phyloP scores from a whole-genome alignment of 1,140 invertebrate species.

The Drosophila insularis region DNA sequence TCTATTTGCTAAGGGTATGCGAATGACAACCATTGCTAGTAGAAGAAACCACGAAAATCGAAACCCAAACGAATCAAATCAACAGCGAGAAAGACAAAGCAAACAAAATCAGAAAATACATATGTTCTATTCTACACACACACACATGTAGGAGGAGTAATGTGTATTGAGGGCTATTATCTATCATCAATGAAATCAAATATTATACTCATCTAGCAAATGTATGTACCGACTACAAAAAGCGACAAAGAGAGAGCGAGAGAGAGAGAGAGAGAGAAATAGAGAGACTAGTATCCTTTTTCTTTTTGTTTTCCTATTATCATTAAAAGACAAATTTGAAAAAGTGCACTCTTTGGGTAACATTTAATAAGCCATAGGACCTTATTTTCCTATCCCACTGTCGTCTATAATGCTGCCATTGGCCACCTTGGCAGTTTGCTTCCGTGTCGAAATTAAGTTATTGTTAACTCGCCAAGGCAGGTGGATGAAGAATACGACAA shows the following conservation, averaged over 20 bases:
- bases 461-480: constrained; percentile 48
- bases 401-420: neutral
- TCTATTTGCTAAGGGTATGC: neutral
- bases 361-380: constrained; percentile 46
- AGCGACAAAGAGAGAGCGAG: neutral
- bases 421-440: constrained; percentile 54
- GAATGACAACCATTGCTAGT: neutral
- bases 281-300: too few relatives aligned
- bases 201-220: neutral
- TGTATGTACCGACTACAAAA: neutral
- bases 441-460: constrained; percentile 78
- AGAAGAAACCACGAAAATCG: constrained; percentile 29
- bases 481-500: constrained; percentile 18
- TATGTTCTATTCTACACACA: neutral
- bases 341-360: constrained; percentile 37
- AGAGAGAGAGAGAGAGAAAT: too few relatives aligned
- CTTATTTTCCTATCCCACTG: neutral
- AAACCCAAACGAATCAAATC: constrained; percentile 46
- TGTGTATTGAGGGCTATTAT: neutral
- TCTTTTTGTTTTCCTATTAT: too few relatives aligned
- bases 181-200: constrained; percentile 7
- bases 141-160: constrained; percentile 2
- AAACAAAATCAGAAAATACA: constrained; percentile 16
- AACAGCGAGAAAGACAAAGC: constrained; percentile 38
- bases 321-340: neutral